Conservation (phyloP, 1,140 invertebrate genomes). For the Cheumatopsyche charites region DNA sequence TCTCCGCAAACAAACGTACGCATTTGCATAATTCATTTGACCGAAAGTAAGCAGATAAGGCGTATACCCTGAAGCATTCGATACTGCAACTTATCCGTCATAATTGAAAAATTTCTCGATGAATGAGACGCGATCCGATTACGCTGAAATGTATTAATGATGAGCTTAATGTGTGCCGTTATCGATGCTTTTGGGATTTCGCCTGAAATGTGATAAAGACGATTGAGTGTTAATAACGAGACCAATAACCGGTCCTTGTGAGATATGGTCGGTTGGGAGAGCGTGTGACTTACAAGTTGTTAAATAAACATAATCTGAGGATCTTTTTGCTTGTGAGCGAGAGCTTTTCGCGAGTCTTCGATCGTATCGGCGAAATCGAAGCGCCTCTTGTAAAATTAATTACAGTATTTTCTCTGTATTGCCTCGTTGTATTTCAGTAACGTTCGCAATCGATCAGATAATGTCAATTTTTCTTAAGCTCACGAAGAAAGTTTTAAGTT, state of each 20-base stretch:
- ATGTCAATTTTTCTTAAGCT: too few species aligned
- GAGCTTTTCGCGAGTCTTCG: neutral
- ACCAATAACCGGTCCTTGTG: neutral
- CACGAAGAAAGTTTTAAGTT: too few species aligned
- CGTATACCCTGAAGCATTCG: neutral
- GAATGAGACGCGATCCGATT: neutral
- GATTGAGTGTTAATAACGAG: too few species aligned
- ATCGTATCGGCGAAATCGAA: conserved; percentile 4
- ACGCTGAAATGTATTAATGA: neutral
- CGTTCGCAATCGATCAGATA: too few species aligned
- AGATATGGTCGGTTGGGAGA: conserved; percentile 14
- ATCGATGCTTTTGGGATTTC: neutral
- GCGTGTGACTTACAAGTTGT: conserved; percentile 14
- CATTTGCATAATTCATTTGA: conserved; percentile 28
- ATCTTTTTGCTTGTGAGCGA: conserved; percentile 3
- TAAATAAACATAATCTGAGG: conserved; percentile 18
- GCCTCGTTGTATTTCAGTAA: too few species aligned
- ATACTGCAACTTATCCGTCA: neutral
- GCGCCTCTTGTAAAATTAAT: conserved; percentile 1
- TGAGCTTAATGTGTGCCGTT: neutral
- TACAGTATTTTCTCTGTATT: neutral
- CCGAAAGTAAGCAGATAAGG: neutral
- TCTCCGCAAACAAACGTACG: conserved; percentile 12
- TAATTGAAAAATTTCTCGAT: neutral
- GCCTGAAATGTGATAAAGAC: neutral